Percentiles rank a stretch among this genome's conserved stretches.
These are phyloP conservation scores for Spea bombifrons DNA, from an alignment of 2,113 vertebrate species.

Conservation along the genomic window DNA sequence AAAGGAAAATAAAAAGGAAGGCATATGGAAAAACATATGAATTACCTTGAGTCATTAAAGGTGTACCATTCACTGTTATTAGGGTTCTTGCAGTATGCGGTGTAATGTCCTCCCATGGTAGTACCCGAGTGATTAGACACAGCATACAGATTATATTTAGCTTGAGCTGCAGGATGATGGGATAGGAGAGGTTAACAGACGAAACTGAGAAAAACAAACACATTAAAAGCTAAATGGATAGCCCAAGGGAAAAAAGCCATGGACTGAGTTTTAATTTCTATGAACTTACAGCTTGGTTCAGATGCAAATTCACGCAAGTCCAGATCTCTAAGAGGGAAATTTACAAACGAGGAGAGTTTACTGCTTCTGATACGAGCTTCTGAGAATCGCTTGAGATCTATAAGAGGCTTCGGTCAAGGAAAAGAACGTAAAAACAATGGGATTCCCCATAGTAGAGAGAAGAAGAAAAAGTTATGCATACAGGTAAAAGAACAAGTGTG, in stretches of 20 bases:
- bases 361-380: conserved; percentile 82
- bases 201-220: not conserved
- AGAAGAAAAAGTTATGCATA: not conserved
- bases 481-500: no score
- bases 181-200: not conserved
- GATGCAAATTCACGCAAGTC: conserved; percentile 88
- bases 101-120: conserved; percentile 92
- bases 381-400: conserved; percentile 95
- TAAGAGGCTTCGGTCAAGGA: conserved; percentile 65
- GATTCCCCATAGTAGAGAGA: not conserved
- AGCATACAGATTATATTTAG: conserved; percentile 88
- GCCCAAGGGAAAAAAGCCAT: no score
- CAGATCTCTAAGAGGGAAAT: conserved; percentile 90
- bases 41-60: conserved; percentile 92
- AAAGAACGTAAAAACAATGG: not conserved
- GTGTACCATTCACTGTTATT: conserved; percentile 86
- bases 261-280: no score
- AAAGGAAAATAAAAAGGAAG: not conserved
- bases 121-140: conserved; percentile 95
- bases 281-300: conserved; percentile 78
- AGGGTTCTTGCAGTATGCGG: conserved; percentile 88
- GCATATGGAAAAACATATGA: not conserved
- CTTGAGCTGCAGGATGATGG: conserved; percentile 67
- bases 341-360: conserved; percentile 91
- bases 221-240: not conserved